A percentile compares a stretch with the other conserved stretches of the same genome.
Evolutionary conservation across 2,888 invertebrate species (phyloP).

Genomic region (Epistrophe eligans): DNA sequence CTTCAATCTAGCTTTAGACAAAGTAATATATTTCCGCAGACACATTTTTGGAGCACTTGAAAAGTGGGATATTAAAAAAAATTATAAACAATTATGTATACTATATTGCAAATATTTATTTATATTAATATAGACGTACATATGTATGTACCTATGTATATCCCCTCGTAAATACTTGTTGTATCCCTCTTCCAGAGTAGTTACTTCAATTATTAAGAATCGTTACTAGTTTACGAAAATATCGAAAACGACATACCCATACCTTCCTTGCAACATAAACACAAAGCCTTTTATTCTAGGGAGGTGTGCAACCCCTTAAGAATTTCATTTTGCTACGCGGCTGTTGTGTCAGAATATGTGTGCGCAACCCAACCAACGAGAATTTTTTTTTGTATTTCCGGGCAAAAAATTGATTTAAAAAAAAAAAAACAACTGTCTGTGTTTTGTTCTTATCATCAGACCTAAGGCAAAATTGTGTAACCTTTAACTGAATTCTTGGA

Average conservation of each 20-base stretch:
- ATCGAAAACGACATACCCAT: not conserved
- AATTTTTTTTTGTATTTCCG: conserved; percentile 7
- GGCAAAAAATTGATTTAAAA: conserved; percentile 5
- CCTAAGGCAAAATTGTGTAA: conserved; percentile 19
- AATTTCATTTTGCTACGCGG: not conserved
- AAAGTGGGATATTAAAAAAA: too few species aligned
- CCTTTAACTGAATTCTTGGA: not conserved
- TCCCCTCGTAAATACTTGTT: too few species aligned
- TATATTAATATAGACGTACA: too few species aligned
- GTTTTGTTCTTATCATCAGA: conserved; percentile 9
- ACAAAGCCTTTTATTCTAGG: not conserved
- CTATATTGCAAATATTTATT: too few species aligned
- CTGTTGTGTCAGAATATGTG: not conserved
- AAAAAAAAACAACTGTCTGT: not conserved
- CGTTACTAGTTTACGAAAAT: not conserved
- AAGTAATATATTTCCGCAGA: too few species aligned
- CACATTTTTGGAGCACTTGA: too few species aligned
- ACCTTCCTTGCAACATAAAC: not conserved
- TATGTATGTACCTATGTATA: too few species aligned
- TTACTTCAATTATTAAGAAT: too few species aligned
- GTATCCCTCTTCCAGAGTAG: too few species aligned
- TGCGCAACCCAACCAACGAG: not conserved
- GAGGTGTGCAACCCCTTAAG: not conserved
- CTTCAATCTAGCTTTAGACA: too few species aligned
- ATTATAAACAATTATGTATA: too few species aligned